Percentiles rank a stretch among this genome's conserved stretches.
phyloP scores from a whole-genome alignment of 2,888 invertebrate species.

The Amiota minor region DNA sequence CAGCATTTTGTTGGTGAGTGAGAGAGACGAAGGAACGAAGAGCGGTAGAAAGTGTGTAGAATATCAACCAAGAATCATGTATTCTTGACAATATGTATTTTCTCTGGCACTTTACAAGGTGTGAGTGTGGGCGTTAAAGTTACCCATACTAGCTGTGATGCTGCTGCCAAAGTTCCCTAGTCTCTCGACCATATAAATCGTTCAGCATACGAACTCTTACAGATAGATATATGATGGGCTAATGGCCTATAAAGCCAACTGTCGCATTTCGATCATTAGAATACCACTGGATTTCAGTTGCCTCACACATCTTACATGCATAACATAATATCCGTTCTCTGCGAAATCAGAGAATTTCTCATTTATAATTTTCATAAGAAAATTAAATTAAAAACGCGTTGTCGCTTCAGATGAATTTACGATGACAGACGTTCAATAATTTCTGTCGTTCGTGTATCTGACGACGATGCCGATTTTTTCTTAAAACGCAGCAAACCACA shows the following conservation, averaged over 20 bases:
- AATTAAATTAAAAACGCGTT: neutral
- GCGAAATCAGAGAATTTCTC: no score
- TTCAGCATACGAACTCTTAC: conserved; percentile 16
- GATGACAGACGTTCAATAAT: conserved; percentile 20
- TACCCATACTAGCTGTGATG: no score
- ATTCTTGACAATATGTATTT: no score
- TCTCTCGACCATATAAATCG: conserved; percentile 14
- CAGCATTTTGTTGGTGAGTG: neutral
- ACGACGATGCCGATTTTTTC: neutral
- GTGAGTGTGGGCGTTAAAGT: no score
- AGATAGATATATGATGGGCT: neutral
- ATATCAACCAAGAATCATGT: no score
- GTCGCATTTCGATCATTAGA: conserved; percentile 28
- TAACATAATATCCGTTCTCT: no score
- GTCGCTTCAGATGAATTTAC: conserved; percentile 3
- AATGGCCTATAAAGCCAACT: conserved; percentile 26
- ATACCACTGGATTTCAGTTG: conserved; percentile 1
- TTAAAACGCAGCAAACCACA: neutral
- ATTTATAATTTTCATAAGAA: neutral
- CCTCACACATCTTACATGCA: neutral
- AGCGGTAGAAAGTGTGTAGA: no score
- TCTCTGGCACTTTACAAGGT: no score
- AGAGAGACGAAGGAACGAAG: no score
- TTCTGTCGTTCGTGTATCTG: conserved; percentile 10
- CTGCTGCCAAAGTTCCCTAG: no score